Conservation (phyloP, 1,140 invertebrate species). For the Apis mellifera region DNA sequence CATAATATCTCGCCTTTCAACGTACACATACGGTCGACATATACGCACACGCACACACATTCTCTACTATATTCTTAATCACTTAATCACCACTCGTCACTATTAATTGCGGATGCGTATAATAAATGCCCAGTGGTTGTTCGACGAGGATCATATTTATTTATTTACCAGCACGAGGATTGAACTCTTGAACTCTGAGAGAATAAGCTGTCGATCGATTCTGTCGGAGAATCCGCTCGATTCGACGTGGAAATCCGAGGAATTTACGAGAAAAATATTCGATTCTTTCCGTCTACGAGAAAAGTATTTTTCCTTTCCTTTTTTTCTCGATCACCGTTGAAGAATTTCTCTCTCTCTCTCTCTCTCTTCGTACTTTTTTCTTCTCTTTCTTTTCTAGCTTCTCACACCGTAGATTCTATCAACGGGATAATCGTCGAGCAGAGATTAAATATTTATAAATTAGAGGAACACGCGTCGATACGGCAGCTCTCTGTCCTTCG, state of each 20-base stretch:
- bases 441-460: background rate
- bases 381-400: no score
- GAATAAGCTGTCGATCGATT: constrained; percentile 20
- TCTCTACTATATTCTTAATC: constrained; percentile 11
- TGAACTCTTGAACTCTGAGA: constrained; percentile 21
- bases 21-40: background rate
- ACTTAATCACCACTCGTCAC: constrained; percentile 25
- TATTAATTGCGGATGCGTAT: constrained; percentile 56
- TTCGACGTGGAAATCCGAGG: background rate
- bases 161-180: constrained; percentile 15
- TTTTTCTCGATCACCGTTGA: constrained; percentile 14
- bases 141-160: constrained; percentile 31
- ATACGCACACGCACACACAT: background rate
- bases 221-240: constrained; percentile 25
- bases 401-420: background rate
- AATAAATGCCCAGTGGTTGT: constrained; percentile 67
- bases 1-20: background rate
- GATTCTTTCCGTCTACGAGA: background rate
- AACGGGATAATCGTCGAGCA: constrained; percentile 8
- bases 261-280: constrained; percentile 35
- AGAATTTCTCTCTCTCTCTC: background rate
- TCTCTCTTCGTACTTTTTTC: no score
- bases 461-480: constrained; percentile 35
- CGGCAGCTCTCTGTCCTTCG: constrained; percentile 41
- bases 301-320: background rate